Evolutionary conservation across 2,113 vertebrate species (phyloP).

Genomic region (Hippocampus guttulatus): DNA sequence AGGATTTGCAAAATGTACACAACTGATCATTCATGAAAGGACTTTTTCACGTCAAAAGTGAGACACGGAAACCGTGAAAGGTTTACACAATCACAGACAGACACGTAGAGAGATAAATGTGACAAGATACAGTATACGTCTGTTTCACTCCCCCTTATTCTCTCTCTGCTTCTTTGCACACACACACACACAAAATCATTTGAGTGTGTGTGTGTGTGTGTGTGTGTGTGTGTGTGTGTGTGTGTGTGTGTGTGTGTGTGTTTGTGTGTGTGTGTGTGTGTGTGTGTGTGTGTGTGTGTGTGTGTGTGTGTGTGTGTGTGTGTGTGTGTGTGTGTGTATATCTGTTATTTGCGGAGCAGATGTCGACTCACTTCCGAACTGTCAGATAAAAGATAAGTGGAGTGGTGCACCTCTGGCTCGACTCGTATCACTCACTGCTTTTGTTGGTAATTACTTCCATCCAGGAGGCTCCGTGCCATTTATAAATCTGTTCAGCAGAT

Average conservation of each 20-base stretch:
- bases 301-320: neutral
- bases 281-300: neutral
- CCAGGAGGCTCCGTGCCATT: neutral
- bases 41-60: neutral
- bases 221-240: constrained; percentile 3
- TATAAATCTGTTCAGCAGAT: neutral
- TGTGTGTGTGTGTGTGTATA: constrained; percentile 10
- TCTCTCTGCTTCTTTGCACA: neutral
- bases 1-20: too few species aligned
- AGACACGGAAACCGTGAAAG: neutral
- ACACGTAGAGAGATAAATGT: constrained; percentile 40
- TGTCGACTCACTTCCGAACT: constrained; percentile 31
- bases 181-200: constrained; percentile 15
- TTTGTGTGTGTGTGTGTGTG: constrained; percentile 8
- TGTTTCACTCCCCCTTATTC: constrained; percentile 14
- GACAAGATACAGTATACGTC: constrained; percentile 21
- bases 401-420: neutral
- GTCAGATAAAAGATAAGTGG: constrained; percentile 9
- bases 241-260: neutral
- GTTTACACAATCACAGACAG: constrained; percentile 16
- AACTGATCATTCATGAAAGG: neutral
- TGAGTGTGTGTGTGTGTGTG: constrained; percentile 23
- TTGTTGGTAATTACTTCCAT: neutral
- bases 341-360: constrained; percentile 32
- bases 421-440: neutral